Evolutionary conservation across 1,140 invertebrate genomes (phyloP).

Genomic region (Rhopalosiphum padi): DNA sequence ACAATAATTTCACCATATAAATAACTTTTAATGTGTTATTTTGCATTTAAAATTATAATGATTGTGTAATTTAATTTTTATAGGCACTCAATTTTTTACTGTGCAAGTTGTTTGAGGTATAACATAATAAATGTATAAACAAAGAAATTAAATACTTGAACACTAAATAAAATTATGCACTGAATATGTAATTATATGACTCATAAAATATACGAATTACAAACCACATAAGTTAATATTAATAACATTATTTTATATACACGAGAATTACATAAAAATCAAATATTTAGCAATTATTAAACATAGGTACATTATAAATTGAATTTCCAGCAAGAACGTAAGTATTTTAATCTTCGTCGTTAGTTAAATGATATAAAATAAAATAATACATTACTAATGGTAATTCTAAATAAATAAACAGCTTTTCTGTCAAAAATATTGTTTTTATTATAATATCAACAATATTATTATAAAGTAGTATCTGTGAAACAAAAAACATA

Average conservation of each 20-base stretch:
- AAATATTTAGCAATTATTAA: not conserved
- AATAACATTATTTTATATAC: not conserved
- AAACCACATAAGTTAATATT: conserved; percentile 18
- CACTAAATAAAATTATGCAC: not conserved
- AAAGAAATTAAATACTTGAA: not conserved
- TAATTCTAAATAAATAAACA: no score
- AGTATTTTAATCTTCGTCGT: no score
- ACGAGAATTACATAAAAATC: not conserved
- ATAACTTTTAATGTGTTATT: not conserved
- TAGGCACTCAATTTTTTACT: not conserved
- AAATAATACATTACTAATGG: no score
- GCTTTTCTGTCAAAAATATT: no score
- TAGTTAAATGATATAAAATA: no score
- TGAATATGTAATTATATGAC: not conserved
- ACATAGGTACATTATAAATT: not conserved
- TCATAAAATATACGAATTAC: not conserved
- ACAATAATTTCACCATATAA: not conserved
- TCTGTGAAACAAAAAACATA: not conserved
- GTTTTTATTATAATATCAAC: no score
- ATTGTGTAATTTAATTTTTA: not conserved
- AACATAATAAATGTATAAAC: not conserved
- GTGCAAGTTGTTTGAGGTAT: not conserved
- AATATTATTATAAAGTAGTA: no score
- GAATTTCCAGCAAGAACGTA: not conserved
- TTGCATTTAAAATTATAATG: not conserved